Evolutionary conservation across 2,113 vertebrate species (phyloP).

Genomic region (Python bivittatus): DNA sequence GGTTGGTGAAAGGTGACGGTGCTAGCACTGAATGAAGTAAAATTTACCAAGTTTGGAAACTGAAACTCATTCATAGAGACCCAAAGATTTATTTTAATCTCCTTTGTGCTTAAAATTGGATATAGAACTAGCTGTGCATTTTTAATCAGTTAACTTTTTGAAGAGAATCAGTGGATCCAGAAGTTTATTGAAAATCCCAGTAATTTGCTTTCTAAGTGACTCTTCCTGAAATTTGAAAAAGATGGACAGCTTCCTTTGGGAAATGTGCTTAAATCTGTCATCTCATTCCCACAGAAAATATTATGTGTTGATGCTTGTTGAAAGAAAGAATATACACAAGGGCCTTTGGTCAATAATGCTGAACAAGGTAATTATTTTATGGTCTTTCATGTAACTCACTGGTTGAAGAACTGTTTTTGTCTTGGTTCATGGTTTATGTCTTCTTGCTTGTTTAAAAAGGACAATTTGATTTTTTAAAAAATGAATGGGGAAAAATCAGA

Average conservation of each 20-base stretch:
- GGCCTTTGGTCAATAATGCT: neutral
- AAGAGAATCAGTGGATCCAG: neutral
- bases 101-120: slow-evolving; percentile 10
- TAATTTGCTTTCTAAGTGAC: neutral
- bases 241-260: neutral
- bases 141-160: neutral
- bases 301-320: neutral
- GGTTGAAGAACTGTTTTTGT: neutral
- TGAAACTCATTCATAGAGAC: neutral
- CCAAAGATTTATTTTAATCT: neutral
- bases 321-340: neutral
- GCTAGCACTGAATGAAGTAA: slow-evolving; percentile 25
- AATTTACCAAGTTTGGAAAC: slow-evolving; percentile 22
- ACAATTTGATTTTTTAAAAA: neutral
- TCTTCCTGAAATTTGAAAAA: neutral
- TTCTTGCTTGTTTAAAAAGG: neutral
- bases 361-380: neutral
- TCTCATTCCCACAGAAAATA: neutral
- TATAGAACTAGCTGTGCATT: neutral
- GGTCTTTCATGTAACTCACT: neutral
- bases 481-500: neutral
- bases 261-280: neutral
- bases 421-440: neutral
- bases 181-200: neutral
- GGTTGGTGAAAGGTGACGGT: neutral